A percentile compares a stretch with the other conserved stretches of the same genome.
Conservation (phyloP, 2,113 vertebrate species). For the rabbit (Oryctolagus cuniculus) region mOryCun1.1 NC_091432.1:72471501-72472000, state of each 20-base stretch:
- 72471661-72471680: neutral
- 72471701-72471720: constrained; percentile 21
- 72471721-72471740: neutral
- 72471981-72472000: constrained; percentile 17
- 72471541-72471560: neutral
- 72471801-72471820: constrained; percentile 36
- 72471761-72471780: constrained; percentile 37
- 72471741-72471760: constrained; percentile 19
- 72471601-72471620: neutral
- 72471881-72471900: constrained; percentile 44
- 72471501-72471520: neutral
- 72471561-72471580: neutral
- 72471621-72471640: neutral
- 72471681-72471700: constrained; percentile 29
- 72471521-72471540: neutral
- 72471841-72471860: constrained; percentile 63
- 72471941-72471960: neutral
- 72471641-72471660: neutral
- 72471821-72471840: constrained; percentile 66
- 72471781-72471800: constrained; percentile 38
- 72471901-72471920: constrained; percentile 43
- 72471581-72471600: neutral
- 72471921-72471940: constrained; percentile 11
- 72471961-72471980: constrained; percentile 11
- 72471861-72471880: constrained; percentile 62